These are phyloP conservation scores for Cantharis rufa DNA, from an alignment of 2,888 invertebrate genomes.

Conservation along the genomic window DNA sequence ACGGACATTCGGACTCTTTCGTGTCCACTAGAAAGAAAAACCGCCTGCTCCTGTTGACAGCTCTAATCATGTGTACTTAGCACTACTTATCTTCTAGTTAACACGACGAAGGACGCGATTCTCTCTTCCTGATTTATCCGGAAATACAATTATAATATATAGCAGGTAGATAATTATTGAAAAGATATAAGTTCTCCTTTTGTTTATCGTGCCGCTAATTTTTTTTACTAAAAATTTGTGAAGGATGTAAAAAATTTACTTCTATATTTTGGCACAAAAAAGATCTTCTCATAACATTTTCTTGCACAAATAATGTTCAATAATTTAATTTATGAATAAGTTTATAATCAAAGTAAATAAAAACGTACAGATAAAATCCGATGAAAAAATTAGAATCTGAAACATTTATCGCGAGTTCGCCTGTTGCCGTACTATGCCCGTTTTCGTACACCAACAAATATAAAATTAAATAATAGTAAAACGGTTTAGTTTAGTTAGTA, in stretches of 20 bases:
- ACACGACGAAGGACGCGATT: slow-evolving; percentile 20
- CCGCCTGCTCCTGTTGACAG: slow-evolving; percentile 35
- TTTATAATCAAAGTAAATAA: too few relatives aligned
- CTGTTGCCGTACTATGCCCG: too few relatives aligned
- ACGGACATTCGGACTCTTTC: slow-evolving; percentile 22
- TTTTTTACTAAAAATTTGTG: background rate
- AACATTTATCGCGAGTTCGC: too few relatives aligned
- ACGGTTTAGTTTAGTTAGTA: too few relatives aligned
- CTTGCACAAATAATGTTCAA: too few relatives aligned
- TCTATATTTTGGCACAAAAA: too few relatives aligned
- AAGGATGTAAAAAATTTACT: background rate
- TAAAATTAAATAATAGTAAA: too few relatives aligned
- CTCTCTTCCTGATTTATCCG: slow-evolving; percentile 16
- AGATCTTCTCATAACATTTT: too few relatives aligned
- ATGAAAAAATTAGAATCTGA: too few relatives aligned
- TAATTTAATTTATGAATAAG: too few relatives aligned
- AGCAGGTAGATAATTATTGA: slow-evolving; percentile 3
- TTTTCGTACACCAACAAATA: too few relatives aligned
- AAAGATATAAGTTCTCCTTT: background rate
- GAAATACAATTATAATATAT: slow-evolving; percentile 11
- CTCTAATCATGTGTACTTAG: slow-evolving; percentile 36
- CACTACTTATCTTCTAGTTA: slow-evolving; percentile 37
- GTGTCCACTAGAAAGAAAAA: slow-evolving; percentile 26
- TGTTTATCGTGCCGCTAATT: background rate
- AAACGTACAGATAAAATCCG: too few relatives aligned